Evolutionary conservation across 2,888 invertebrate genomes (phyloP).

Genomic region (Tryphoninae sp.): DNA sequence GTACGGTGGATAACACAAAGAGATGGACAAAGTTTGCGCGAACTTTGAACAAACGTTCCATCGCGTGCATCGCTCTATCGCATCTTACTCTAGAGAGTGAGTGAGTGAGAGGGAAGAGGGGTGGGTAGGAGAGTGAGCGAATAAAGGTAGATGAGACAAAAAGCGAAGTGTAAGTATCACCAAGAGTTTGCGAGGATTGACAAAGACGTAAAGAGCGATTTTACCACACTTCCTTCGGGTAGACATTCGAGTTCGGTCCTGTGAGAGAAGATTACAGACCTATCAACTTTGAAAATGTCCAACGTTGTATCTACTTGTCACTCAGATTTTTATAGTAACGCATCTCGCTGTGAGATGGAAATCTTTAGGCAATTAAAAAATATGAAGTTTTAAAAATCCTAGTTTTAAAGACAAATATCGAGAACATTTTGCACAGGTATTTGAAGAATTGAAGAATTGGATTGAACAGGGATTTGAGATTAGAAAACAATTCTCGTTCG

Average conservation of each 20-base stretch:
- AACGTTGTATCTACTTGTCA: too few species aligned
- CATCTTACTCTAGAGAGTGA: neutral
- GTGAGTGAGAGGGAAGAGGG: constrained; percentile 3
- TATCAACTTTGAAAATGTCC: neutral
- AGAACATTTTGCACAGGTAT: too few species aligned
- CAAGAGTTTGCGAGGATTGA: constrained; percentile 10
- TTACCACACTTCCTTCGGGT: neutral
- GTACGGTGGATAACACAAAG: neutral
- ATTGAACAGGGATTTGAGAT: too few species aligned
- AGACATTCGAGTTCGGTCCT: neutral
- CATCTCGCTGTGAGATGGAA: too few species aligned
- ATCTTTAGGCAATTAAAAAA: too few species aligned
- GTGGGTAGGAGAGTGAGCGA: neutral
- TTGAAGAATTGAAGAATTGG: neutral
- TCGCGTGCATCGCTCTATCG: constrained; percentile 1
- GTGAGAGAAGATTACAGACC: neutral
- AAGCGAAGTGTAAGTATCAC: neutral
- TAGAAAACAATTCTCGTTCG: neutral
- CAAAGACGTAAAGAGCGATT: constrained; percentile 5
- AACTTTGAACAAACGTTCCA: constrained; percentile 24
- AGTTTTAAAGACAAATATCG: too few species aligned
- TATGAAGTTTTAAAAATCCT: too few species aligned
- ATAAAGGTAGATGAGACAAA: neutral
- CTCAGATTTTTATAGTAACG: too few species aligned
- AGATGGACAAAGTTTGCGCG: constrained; percentile 18